A percentile compares a stretch with the other conserved stretches of the same genome.
Conservation (phyloP, 2,113 vertebrate genomes). For the Lamprotornis superbus region DNA sequence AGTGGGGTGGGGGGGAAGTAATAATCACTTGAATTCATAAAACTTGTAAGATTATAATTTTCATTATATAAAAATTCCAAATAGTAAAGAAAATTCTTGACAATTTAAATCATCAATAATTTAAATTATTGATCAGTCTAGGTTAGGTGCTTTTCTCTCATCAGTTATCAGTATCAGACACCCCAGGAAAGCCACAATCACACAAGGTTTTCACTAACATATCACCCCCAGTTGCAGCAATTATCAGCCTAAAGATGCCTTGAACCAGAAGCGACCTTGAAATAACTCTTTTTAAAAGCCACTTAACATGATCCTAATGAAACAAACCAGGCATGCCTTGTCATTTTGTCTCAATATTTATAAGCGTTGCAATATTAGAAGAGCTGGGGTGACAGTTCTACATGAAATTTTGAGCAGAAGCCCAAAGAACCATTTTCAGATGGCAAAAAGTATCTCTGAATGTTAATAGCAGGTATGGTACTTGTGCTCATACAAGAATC, state of each 20-base stretch:
- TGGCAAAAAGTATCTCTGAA: not conserved
- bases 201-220: not conserved
- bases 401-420: not conserved
- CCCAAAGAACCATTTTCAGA: not conserved
- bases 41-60: not conserved
- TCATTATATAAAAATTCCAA: not conserved
- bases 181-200: not conserved
- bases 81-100: not conserved
- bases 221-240: not conserved
- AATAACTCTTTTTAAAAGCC: not conserved
- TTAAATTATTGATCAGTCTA: not conserved
- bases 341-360: not conserved
- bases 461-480: not conserved
- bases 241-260: not conserved
- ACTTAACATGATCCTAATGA: not conserved
- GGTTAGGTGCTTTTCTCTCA: not conserved
- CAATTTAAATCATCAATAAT: not conserved
- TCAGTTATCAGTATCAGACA: not conserved
- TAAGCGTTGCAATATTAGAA: not conserved
- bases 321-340: not conserved
- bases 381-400: not conserved
- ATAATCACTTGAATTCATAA: not conserved
- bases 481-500: not conserved
- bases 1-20: fast-evolving
- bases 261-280: not conserved